Conservation (phyloP, 1,140 invertebrate genomes). For the Atopsyche davidsoni region DNA sequence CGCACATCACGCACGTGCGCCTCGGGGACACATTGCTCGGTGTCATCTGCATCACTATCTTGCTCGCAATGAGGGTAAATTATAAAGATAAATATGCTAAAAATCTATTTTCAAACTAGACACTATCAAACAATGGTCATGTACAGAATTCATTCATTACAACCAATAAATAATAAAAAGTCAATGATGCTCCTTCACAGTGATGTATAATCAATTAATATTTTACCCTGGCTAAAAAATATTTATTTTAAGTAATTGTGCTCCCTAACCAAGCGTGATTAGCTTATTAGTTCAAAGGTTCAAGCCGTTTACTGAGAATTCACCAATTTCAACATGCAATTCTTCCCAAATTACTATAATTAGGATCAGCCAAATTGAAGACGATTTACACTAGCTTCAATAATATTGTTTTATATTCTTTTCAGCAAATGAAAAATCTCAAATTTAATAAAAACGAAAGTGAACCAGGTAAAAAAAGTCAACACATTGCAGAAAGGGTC, state of each 20-base stretch:
- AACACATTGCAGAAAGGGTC: slow-evolving; percentile 34
- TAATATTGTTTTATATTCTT: slow-evolving; percentile 20
- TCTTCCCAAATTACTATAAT: too few relatives aligned
- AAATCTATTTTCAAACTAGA: slow-evolving; percentile 2
- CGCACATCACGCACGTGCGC: slow-evolving; percentile 49
- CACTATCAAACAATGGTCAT: background rate
- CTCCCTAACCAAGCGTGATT: too few relatives aligned
- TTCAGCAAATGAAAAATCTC: slow-evolving; percentile 49
- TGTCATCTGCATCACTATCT: slow-evolving; percentile 53
- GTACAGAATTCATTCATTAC: too few relatives aligned
- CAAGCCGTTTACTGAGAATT: too few relatives aligned
- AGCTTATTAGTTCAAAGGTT: too few relatives aligned
- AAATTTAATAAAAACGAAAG: slow-evolving; percentile 37
- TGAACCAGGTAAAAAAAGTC: slow-evolving; percentile 33
- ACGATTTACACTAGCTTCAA: background rate
- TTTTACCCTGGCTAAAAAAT: too few relatives aligned
- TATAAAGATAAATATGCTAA: slow-evolving; percentile 1
- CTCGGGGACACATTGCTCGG: slow-evolving; percentile 58
- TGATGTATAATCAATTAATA: too few relatives aligned
- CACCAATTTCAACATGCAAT: too few relatives aligned
- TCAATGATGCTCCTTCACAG: too few relatives aligned
- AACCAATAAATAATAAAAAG: too few relatives aligned
- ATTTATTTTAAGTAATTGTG: too few relatives aligned
- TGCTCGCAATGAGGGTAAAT: slow-evolving; percentile 58
- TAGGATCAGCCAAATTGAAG: background rate